phyloP scores from a whole-genome alignment of 2,797 vertebrate species.

The Petrocephalus sullivani region DNA sequence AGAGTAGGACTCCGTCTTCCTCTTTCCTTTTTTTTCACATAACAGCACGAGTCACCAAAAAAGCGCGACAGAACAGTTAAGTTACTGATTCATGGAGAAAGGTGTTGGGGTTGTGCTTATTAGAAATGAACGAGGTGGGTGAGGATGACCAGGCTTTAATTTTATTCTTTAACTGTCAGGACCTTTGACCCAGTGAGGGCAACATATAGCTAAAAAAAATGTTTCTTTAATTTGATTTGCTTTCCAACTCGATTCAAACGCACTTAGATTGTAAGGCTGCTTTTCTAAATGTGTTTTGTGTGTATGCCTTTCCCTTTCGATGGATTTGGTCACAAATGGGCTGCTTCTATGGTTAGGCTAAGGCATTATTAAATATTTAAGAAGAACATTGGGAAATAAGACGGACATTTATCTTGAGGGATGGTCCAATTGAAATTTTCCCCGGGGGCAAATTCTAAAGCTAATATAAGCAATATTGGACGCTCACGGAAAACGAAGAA shows the following conservation, averaged over 20 bases:
- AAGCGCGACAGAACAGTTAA: not conserved
- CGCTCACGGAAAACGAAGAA: not conserved
- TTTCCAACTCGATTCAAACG: not conserved
- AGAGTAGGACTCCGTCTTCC: not conserved
- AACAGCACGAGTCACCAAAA: not conserved
- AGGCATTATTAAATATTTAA: conserved; percentile 7
- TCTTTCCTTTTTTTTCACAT: not conserved
- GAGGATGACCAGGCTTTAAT: not conserved
- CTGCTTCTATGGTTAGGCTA: not conserved
- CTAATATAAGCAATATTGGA: conserved; percentile 8
- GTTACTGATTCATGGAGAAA: not conserved
- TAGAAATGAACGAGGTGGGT: not conserved
- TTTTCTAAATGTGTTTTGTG: not conserved
- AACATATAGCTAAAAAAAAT: not conserved
- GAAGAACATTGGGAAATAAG: not conserved
- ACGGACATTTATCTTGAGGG: conserved; percentile 14
- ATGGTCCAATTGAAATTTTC: conserved; percentile 17
- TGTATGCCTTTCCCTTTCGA: not conserved
- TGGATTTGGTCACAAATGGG: not conserved
- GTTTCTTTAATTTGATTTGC: not conserved
- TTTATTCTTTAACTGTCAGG: not conserved
- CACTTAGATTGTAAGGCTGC: not conserved
- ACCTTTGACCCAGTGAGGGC: not conserved
- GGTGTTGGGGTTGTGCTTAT: not conserved
- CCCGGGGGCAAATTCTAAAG: not conserved